A percentile compares a stretch with the other conserved stretches of the same genome.
phyloP scores from a whole-genome alignment of 2,797 vertebrate genomes.

The Acipenser oxyrinchus region DNA sequence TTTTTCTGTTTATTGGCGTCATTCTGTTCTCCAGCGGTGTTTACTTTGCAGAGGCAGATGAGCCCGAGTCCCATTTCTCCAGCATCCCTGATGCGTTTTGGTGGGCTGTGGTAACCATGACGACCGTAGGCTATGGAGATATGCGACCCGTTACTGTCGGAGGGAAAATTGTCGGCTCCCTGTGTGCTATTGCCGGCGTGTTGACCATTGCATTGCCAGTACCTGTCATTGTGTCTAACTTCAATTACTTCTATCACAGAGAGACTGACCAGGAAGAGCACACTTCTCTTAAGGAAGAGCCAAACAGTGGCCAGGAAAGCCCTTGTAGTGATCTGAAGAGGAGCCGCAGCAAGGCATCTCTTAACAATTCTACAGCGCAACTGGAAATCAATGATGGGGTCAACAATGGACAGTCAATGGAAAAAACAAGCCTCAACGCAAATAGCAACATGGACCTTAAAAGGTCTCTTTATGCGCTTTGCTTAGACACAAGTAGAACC shows the following conservation, averaged over 20 bases:
- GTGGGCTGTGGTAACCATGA: constrained; percentile 98
- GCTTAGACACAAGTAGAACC: constrained; percentile 77
- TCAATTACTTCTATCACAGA: constrained; percentile 96
- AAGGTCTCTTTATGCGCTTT: constrained; percentile 86
- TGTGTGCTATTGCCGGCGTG: constrained; percentile 92
- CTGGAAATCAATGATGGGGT: constrained; percentile 60
- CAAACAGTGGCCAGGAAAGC: constrained; percentile 45
- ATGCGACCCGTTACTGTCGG: constrained; percentile 90
- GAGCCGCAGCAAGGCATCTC: constrained; percentile 61
- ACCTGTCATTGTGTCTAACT: constrained; percentile 94
- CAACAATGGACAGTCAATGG: constrained; percentile 46
- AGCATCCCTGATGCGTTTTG: constrained; percentile 97
- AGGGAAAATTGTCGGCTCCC: constrained; percentile 89
- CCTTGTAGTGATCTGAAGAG: constrained; percentile 52
- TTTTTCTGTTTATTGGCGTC: constrained; percentile 94
- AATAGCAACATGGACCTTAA: constrained; percentile 81
- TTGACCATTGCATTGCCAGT: constrained; percentile 91
- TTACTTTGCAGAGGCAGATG: constrained; percentile 87
- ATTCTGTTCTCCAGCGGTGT: constrained; percentile 96
- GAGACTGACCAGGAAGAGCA: constrained; percentile 88
- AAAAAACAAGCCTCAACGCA: constrained; percentile 75
- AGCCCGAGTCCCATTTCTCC: constrained; percentile 84
- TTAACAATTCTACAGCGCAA: constrained; percentile 59
- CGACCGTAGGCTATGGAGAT: constrained; percentile 92
- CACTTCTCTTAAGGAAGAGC: constrained; percentile 73